These are phyloP conservation scores for Aleadryas rufinucha DNA, from an alignment of 2,113 vertebrate genomes.

Conservation along the genomic window DNA sequence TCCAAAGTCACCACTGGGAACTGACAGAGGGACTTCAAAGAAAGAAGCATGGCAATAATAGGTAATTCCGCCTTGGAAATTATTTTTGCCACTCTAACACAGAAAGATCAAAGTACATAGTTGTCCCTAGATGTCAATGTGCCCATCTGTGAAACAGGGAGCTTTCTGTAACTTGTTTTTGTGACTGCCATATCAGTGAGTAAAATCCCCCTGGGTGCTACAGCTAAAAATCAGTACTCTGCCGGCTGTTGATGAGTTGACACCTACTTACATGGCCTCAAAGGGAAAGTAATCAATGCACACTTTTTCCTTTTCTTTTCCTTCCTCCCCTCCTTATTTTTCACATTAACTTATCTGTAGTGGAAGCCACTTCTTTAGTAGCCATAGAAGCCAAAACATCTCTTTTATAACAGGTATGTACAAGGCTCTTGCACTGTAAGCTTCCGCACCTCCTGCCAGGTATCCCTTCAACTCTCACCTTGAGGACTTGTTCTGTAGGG, in stretches of 20 bases:
- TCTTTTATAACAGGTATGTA: background rate
- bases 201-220: background rate
- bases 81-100: background rate
- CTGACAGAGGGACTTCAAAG: background rate
- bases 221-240: background rate
- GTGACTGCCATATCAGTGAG: background rate
- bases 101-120: background rate
- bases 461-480: background rate
- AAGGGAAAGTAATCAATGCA: background rate
- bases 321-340: background rate
- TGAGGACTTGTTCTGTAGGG: background rate
- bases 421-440: background rate
- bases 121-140: background rate
- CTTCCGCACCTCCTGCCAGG: background rate
- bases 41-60: background rate
- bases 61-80: background rate
- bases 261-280: background rate
- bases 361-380: background rate
- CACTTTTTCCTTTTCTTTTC: background rate
- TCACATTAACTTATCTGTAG: background rate
- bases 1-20: background rate
- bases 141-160: background rate
- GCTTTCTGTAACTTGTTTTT: background rate
- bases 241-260: background rate
- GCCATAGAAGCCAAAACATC: background rate